Percentiles rank a stretch among this genome's conserved stretches.
Conservation (phyloP, 2,113 vertebrate genomes). For the Oncorhynchus tshawytscha region DNA sequence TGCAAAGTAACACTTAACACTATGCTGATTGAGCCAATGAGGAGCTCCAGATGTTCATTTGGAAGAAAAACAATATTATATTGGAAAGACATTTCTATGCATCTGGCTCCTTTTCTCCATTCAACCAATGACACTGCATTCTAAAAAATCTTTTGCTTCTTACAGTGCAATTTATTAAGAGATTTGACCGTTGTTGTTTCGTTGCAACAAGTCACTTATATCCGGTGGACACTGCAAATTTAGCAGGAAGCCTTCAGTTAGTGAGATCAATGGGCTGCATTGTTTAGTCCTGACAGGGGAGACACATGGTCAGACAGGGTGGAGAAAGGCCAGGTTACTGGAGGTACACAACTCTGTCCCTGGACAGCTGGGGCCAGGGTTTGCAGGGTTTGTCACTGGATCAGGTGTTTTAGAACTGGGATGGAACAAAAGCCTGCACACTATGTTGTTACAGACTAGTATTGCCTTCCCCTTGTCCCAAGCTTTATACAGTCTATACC, state of each 20-base stretch:
- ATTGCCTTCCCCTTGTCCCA: too few relatives aligned
- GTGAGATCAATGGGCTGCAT: background rate
- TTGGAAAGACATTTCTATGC: slow-evolving; percentile 17
- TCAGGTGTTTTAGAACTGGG: background rate
- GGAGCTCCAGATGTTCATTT: slow-evolving; percentile 8
- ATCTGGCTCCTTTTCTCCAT: slow-evolving; percentile 6
- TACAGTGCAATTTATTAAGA: background rate
- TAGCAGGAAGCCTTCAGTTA: slow-evolving; percentile 1
- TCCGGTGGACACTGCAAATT: background rate
- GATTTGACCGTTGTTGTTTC: slow-evolving; percentile 21
- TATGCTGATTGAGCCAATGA: background rate
- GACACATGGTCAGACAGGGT: too few relatives aligned
- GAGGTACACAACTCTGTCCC: too few relatives aligned
- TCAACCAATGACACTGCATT: slow-evolving; percentile 7
- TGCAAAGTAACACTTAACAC: background rate
- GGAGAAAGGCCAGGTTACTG: too few relatives aligned
- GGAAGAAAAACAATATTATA: background rate
- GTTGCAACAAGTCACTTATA: slow-evolving; percentile 43
- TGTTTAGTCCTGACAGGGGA: background rate
- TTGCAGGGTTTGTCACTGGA: too few relatives aligned
- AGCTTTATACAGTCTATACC: too few relatives aligned
- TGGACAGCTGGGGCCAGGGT: too few relatives aligned
- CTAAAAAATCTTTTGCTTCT: background rate
- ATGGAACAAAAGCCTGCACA: background rate
- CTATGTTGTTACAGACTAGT: too few relatives aligned